Percentiles rank a stretch among this genome's conserved stretches.
Conservation (phyloP, 2,888 invertebrate genomes). For the Drosophila putrida region DNA sequence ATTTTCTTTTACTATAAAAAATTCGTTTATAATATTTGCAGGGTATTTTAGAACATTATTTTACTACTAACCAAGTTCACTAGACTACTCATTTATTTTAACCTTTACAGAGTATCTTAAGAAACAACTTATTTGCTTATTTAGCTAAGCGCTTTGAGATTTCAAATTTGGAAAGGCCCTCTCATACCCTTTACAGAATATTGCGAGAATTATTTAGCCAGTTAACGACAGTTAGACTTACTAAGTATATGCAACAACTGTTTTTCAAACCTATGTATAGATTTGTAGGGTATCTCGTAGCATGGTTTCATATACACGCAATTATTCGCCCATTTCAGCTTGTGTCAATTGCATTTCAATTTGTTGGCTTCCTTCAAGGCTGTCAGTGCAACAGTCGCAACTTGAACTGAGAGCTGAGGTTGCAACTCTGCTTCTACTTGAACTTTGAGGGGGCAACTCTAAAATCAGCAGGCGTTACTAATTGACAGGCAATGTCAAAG, state of each 20-base stretch:
- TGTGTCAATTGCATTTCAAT: conserved; percentile 59
- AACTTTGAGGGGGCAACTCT: conserved; percentile 3
- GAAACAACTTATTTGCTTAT: too few relatives aligned
- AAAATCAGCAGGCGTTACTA: conserved; percentile 24
- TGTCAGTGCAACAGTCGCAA: conserved; percentile 7
- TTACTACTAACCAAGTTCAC: too few relatives aligned
- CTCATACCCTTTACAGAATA: neutral
- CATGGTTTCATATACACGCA: neutral
- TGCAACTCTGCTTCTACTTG: conserved; percentile 14
- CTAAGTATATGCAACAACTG: neutral
- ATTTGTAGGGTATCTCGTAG: conserved; percentile 5
- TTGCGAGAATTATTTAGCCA: too few relatives aligned
- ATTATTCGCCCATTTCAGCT: neutral
- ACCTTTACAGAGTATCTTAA: too few relatives aligned
- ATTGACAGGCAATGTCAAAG: conserved; percentile 26
- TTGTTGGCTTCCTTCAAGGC: conserved; percentile 33
- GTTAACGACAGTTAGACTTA: too few relatives aligned
- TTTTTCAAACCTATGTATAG: neutral
- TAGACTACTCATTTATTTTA: too few relatives aligned
- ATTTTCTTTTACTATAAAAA: too few relatives aligned
- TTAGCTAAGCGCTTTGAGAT: too few relatives aligned
- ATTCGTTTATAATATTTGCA: too few relatives aligned
- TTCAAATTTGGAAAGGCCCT: neutral
- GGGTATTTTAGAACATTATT: neutral
- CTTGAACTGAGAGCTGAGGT: neutral